Base-by-base conservation (phyloP, 2,888 invertebrate genomes). In the Slavum lentiscoides region DNA sequence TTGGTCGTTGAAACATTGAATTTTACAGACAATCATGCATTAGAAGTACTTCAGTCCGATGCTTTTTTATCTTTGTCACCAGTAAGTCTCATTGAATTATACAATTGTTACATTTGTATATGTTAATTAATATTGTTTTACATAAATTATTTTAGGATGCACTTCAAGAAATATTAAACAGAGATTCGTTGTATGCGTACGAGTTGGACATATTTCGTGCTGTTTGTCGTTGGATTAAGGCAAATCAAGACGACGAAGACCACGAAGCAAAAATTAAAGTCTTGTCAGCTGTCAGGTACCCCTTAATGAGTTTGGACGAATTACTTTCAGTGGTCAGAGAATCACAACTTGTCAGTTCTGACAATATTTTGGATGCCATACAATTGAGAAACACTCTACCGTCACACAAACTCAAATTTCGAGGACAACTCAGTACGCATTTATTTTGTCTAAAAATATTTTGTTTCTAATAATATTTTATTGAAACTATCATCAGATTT, bases 171-270 rank as follows among this genome's bases (percentile, higher is more conserved):
- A 89, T 99, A 13, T 88, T 99, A 55, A 91, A 92, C 74, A 89
- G 98, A 73, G 95, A 98, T 87, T 97, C 98, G 11, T 98, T 99
- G 88, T 98, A 94, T 88, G 97, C 96, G 0, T 92, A 94, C 0
- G 99, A 99, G 88, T 94, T 95, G 61, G 94, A 97, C 85, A 97
- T 99, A 84, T 99, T 99, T 88, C 90, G 91, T 84, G 94, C 96
- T 0, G 94, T 98, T 0, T 91, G 92, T 86, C 90, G 89, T 82
- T 98, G 98, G 98, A 92, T 83, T 74, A 80, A 82, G 49, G 82
- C 75, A 19, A 83, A 83, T 59, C 74, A 67, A 61, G 80, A 82
- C 61, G 83, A 83, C 21, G 74, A 80, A 76, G 74, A 76, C 15
- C 67, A 80, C 21, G 76, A 81, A 58, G 74, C 49, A 37, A 81